These are phyloP conservation scores for Oryzias sinensis DNA, from an alignment of 2,797 vertebrate species.

Conservation along the genomic window DNA sequence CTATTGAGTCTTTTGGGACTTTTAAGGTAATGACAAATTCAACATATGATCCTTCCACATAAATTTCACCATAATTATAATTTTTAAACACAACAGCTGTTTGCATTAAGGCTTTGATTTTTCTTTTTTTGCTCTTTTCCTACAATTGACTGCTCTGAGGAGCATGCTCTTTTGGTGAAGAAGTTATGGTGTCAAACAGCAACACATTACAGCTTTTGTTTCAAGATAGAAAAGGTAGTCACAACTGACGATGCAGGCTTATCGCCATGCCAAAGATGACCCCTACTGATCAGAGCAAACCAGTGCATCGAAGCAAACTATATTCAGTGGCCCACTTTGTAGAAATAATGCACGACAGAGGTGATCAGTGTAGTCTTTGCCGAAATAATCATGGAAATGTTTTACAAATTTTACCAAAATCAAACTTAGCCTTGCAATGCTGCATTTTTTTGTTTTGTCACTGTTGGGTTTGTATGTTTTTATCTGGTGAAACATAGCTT, in stretches of 20 bases:
- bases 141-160: background rate
- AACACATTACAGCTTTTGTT: background rate
- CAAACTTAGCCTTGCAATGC: too few relatives aligned
- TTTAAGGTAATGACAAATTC: too few relatives aligned
- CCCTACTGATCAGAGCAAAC: slow-evolving; percentile 47
- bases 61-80: too few relatives aligned
- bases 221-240: background rate
- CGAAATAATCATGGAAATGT: too few relatives aligned
- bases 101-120: too few relatives aligned
- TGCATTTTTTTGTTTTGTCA: background rate
- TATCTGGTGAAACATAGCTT: too few relatives aligned
- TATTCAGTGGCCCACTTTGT: background rate
- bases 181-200: background rate
- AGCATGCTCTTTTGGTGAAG: background rate
- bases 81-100: too few relatives aligned
- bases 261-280: slow-evolving; percentile 44
- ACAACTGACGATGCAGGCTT: background rate
- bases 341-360: too few relatives aligned
- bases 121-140: background rate
- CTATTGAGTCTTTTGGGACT: too few relatives aligned
- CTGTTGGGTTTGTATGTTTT: background rate
- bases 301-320: slow-evolving; percentile 28
- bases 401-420: too few relatives aligned
- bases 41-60: too few relatives aligned
- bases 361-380: too few relatives aligned